Base-by-base conservation (phyloP, 2,888 invertebrate genomes). In the Danaus chrysippus region DNA sequence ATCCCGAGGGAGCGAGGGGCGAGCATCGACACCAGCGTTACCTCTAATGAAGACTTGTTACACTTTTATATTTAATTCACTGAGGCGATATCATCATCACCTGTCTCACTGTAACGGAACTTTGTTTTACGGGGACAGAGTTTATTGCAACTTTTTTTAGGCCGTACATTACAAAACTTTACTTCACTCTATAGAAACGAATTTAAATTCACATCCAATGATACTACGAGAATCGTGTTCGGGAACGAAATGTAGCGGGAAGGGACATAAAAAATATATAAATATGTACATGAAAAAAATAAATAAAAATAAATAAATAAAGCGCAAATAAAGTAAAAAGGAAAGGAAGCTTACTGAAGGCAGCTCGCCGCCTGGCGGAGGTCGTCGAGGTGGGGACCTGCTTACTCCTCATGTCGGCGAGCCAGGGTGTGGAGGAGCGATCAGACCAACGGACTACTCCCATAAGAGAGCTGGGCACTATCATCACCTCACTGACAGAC, bases 321-420 rank as follows among this genome's bases (percentile, higher is more conserved):
- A 65, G 57, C 59, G 86, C 86, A 90, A 89, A 89, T 77, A 79
- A 89, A 84, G 83, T 79, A 77, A 86, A 87, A 87, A 87, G 80
- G 83, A 87, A 87, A 87, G 81, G 81, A 88, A 90, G 88, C 91
- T 91, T 91, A 91, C 91, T 88, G 75, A 89, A 82, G 83, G 88
- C 85, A 78, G 90, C 89, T 77, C 88, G 87, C 87, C 90, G 91
- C 87, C 90, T 91, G 86, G 91, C 89, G 76, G 89, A 86, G 82
- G 88, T 87, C 82, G 90, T 90, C 71, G 91, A 88, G 72, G 85
- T 90, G 76, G 91, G 91, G 79, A 89, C 87, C 77, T 89, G 89
- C 87, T 91, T 91, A 85, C 88, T 90, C 87, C 91, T 81, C 91
- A 91, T 91, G 83, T 84, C 86, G 74, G 87, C 86, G 73, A 88